Evolutionary conservation across 2,888 invertebrate species (phyloP).

Genomic region (Hyposoter dolosus): DNA sequence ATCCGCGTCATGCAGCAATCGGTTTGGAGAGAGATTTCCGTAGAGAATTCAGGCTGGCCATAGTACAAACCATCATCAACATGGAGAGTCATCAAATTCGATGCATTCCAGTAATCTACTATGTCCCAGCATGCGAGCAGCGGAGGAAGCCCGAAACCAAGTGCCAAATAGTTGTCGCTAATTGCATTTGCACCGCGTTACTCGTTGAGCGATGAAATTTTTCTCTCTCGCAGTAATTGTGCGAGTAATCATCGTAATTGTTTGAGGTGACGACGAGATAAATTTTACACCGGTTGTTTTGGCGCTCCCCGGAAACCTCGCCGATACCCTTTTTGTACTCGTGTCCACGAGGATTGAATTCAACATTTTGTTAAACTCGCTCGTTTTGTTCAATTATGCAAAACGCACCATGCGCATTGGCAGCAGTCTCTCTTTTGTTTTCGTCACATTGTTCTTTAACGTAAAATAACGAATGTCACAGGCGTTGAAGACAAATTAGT

Average conservation of each 20-base stretch:
- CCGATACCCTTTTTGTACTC: background rate
- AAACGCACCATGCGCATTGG: background rate
- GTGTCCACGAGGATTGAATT: conserved; percentile 1
- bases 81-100: conserved; percentile 38
- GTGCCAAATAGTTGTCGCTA: conserved; percentile 64
- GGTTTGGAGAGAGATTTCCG: conserved; percentile 30
- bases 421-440: background rate
- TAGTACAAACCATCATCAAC: conserved; percentile 19
- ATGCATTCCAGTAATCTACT: conserved; percentile 42
- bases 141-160: conserved; percentile 15
- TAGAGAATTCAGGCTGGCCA: background rate
- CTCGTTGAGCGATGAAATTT: conserved; percentile 61
- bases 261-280: conserved; percentile 59
- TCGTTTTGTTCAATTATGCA: background rate
- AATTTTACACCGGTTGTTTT: conserved; percentile 56
- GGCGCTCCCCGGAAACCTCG: background rate
- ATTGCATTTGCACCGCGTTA: conserved; percentile 51
- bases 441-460: background rate
- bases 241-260: conserved; percentile 60
- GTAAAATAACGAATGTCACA: background rate
- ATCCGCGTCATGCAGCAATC: conserved; percentile 25
- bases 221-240: conserved; percentile 57
- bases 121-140: conserved; percentile 33
- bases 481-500: background rate
- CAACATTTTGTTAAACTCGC: background rate